Evolutionary conservation across 2,888 invertebrate genomes (phyloP), one percentile per base, ranked within the genome.

Genomic region (Rhingia campestris): DNA sequence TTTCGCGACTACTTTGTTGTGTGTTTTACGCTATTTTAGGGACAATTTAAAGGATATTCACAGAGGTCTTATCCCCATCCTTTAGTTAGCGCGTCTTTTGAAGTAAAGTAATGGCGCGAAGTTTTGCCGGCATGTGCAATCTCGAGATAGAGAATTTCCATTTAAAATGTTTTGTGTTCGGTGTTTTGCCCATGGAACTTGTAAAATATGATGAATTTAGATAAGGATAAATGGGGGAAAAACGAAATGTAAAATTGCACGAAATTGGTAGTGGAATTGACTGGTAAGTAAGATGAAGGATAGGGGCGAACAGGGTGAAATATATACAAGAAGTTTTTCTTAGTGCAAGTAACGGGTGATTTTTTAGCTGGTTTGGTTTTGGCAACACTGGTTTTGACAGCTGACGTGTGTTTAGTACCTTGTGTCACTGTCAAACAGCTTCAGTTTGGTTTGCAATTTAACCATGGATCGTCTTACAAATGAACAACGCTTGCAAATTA

Each of bases 31-130:
- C 74, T 47, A 54, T 75, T 84, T 80, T 59, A 58, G 53, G 77
- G 67, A 82, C 67, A 67, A 63, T 84, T 79, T 79, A 69, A 22
- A 64, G 67, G 37, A 84, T 66, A 84, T 70, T 70, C 54, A 32
- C 69, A 12, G 47, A 56, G 64, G 47, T 80, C 64, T 77, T 72
- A 66, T 77, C 73, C 72, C 14, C 6, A 63, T 70, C 41, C 37
- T 47, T 33, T 7, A 69, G 41, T 63, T 43, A 63, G 33, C 47
- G 37, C 32, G 6, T 49, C 45, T 35, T 49, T 33, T 47, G n/a
- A 33, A 9, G 14, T 3, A 53, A 69, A 69, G 61, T 73, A 59
- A 66, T 74, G 66, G 43, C 58, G 58, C 33, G 43, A 37, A 53
- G 64, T 75, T 63, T 14, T 35, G 9, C 10, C 35, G 14, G 30